Percentiles rank a stretch among this genome's conserved stretches.
phyloP scores from a whole-genome alignment of 2,888 invertebrate species.

The Lumbricus terrestris region DNA sequence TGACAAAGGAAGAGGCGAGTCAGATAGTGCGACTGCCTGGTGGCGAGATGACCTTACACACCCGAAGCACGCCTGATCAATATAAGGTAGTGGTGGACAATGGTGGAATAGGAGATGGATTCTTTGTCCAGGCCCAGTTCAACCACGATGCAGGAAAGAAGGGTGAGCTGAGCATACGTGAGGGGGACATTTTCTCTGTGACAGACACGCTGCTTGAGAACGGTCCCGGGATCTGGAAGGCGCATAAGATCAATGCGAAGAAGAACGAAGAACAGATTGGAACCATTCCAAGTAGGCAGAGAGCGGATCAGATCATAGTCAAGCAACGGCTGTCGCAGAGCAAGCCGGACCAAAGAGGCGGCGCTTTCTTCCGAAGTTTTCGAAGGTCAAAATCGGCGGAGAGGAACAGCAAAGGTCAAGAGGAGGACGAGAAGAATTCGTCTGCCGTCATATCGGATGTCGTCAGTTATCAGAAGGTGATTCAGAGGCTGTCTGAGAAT shows the following conservation, averaged over 20 bases:
- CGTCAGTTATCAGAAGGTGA: slow-evolving; percentile 36
- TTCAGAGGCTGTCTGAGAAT: slow-evolving; percentile 26
- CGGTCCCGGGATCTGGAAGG: slow-evolving; percentile 37
- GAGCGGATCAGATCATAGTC: slow-evolving; percentile 36
- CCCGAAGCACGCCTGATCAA: slow-evolving; percentile 27
- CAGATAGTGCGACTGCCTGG: slow-evolving; percentile 25
- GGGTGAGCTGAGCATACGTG: slow-evolving; percentile 32
- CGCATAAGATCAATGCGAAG: slow-evolving; percentile 20
- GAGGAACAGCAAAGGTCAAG: slow-evolving; percentile 24
- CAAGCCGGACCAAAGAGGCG: slow-evolving; percentile 28
- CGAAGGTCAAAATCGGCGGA: slow-evolving; percentile 38
- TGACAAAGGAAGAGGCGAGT: slow-evolving; percentile 36
- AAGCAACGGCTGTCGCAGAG: slow-evolving; percentile 13
- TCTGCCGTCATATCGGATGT: slow-evolving; percentile 16
- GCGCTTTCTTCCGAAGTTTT: slow-evolving; percentile 34
- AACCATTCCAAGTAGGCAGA: slow-evolving; percentile 37
- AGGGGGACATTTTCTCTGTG: slow-evolving; percentile 38
- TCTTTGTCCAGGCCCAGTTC: slow-evolving; percentile 37
- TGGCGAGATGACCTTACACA: slow-evolving; percentile 25
- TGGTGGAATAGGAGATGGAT: slow-evolving; percentile 37
- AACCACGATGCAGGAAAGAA: slow-evolving; percentile 25
- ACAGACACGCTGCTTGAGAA: slow-evolving; percentile 37
- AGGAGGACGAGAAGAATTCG: slow-evolving; percentile 22
- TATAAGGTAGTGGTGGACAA: slow-evolving; percentile 32
- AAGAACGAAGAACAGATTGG: slow-evolving; percentile 27